Evolutionary conservation across 2,888 invertebrate genomes (phyloP), one percentile per base, ranked within the genome.

Genomic region (Dione juno): DNA sequence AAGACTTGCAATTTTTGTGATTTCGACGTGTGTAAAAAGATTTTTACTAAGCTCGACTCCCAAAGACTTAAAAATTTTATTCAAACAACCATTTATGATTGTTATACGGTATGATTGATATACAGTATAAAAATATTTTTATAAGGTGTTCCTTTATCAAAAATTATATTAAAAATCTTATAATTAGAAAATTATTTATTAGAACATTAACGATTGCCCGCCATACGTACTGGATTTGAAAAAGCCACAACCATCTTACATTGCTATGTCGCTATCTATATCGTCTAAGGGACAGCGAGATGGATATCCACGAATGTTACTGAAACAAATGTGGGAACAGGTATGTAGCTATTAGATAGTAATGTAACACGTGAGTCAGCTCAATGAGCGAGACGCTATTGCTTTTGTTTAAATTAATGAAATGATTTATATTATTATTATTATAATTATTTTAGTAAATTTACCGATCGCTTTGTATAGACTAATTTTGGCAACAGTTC

Each of bases 271-370:
- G 0, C 83, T 92, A 1, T 84, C 92, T 0, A 81, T 92, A 72
- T 89, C 88, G 0, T 89, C 92, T 0, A 88, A 89, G 76, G 92
- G 92, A 0, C 93, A 92, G 75, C 84, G 92, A 0, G 93, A 93
- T 73, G 92, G 92, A 1, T 86, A 82, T 54, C 81, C 89, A 0
- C 84, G 92, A 74, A 87, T 92, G 88, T 75, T 87, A 8, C 71
- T 91, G 43, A 89, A 81, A 50, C 88, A 92, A 80, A 86, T 91
- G 86, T 92, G 90, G 90, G 88, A 90, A 76, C 88, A 88, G 85
- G 92, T 90, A 80, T 7, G 40, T 54, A n/a, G 35, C 6, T 35
- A n/a, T n/a, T n/a, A n/a, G n/a, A n/a, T n/a, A n/a, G n/a, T n/a
- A n/a, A n/a, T n/a, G n/a, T n/a, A n/a, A n/a, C n/a, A n/a, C n/a